Conservation (phyloP, 2,888 invertebrate species). For the Melinopterus prodromus region DNA sequence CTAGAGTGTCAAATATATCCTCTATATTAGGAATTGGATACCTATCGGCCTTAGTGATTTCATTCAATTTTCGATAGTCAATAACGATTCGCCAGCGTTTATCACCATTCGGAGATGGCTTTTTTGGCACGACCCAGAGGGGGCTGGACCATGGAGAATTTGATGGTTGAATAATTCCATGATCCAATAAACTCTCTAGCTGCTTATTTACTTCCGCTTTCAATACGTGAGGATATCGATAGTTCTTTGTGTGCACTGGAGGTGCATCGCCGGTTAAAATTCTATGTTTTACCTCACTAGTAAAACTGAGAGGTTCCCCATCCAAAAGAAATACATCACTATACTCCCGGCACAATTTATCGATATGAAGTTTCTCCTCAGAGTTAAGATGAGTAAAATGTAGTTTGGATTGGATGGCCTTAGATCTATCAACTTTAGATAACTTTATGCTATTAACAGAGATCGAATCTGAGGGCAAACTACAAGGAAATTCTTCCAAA, state of each 20-base stretch:
- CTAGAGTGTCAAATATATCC: constrained; percentile 54
- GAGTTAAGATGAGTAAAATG: constrained; percentile 19
- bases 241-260: constrained; percentile 51
- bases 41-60: constrained; percentile 52
- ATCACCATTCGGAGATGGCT: constrained; percentile 47
- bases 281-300: constrained; percentile 39
- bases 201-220: constrained; percentile 51
- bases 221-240: constrained; percentile 53
- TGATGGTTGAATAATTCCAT: constrained; percentile 48
- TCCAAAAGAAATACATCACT: constrained; percentile 21
- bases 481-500: background rate
- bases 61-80: constrained; percentile 55
- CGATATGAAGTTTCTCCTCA: constrained; percentile 8
- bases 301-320: constrained; percentile 11
- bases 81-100: constrained; percentile 53
- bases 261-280: constrained; percentile 49
- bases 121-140: constrained; percentile 52
- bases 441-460: no score
- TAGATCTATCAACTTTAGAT: no score
- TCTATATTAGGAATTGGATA: constrained; percentile 55
- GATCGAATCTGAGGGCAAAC: no score
- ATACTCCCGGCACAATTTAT: background rate
- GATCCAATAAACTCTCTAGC: constrained; percentile 47
- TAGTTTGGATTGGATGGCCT: background rate
- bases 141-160: constrained; percentile 44